Conservation (phyloP, 2,888 invertebrate species). For the Sepioteuthis lessoniana region DNA sequence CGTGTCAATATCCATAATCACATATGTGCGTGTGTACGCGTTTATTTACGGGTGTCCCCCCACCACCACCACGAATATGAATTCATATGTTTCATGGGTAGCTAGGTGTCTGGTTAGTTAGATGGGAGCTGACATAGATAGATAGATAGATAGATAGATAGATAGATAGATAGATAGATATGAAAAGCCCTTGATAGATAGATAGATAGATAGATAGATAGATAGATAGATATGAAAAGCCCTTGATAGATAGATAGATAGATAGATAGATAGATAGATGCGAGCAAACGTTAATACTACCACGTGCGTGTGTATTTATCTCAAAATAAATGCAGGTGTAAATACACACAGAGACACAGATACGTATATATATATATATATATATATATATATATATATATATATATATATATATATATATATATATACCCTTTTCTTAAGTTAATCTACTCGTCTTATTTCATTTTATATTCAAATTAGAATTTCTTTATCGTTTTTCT, state of each 20-base stretch:
- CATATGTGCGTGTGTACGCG: background rate
- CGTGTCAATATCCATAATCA: background rate
- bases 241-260: background rate
- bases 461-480: no score
- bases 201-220: background rate
- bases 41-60: background rate
- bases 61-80: background rate
- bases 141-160: background rate
- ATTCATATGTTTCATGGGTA: background rate
- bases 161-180: background rate
- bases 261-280: background rate
- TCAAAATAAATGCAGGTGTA: background rate
- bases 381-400: no score
- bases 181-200: background rate
- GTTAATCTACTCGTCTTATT: no score
- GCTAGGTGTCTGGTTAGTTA: background rate
- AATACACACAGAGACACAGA: no score
- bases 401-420: no score
- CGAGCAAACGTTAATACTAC: background rate
- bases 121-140: background rate
- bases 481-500: no score
- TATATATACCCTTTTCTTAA: no score
- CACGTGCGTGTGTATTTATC: background rate
- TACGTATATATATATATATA: background rate
- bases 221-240: background rate